These are phyloP conservation scores for Clamator glandarius DNA, from an alignment of 2,797 vertebrate genomes.

Conservation along the genomic window DNA sequence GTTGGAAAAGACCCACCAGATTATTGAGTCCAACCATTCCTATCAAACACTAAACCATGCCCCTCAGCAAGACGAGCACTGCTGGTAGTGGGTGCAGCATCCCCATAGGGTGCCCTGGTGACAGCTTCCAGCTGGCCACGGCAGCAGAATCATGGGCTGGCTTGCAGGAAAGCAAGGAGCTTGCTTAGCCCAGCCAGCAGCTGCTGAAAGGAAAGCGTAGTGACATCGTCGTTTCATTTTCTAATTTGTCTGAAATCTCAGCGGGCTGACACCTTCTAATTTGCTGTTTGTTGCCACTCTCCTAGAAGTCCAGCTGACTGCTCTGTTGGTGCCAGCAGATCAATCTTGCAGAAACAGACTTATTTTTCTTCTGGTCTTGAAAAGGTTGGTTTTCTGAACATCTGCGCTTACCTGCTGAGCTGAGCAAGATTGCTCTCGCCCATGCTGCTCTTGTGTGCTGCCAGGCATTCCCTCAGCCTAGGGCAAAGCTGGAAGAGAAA, in stretches of 20 bases:
- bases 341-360: constrained; percentile 40
- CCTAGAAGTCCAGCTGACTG: constrained; percentile 42
- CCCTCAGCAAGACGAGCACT: accelerated
- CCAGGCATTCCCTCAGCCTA: neutral
- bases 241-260: constrained; percentile 44
- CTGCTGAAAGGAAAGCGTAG: neutral
- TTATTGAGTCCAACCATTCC: too few relatives aligned
- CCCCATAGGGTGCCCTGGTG: accelerated
- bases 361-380: constrained; percentile 9
- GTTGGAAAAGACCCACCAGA: too few relatives aligned
- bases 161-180: neutral
- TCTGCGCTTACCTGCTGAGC: constrained; percentile 34
- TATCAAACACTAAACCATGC: too few relatives aligned
- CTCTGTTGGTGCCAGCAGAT: constrained; percentile 35
- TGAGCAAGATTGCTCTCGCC: neutral
- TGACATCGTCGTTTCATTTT: neutral
- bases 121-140: neutral
- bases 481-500: neutral
- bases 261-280: constrained; percentile 36
- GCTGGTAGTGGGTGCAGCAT: neutral
- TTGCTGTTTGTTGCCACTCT: constrained; percentile 42
- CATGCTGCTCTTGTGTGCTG: accelerated
- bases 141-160: neutral
- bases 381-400: constrained; percentile 63
- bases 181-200: neutral